Evolutionary conservation across 2,888 invertebrate species (phyloP).

Genomic region (Melanotus villosus): DNA sequence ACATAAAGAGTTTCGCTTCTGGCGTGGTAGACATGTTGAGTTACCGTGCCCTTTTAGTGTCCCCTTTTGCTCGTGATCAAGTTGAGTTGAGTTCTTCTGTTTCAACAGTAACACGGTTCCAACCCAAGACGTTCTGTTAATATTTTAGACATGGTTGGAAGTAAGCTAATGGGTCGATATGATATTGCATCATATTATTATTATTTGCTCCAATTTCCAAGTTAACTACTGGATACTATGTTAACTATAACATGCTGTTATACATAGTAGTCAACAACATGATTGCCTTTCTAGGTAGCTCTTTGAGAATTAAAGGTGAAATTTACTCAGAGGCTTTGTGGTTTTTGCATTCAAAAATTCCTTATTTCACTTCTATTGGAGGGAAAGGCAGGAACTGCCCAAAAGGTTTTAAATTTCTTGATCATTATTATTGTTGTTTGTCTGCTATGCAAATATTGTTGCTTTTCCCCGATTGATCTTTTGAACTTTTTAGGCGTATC

Average conservation of each 20-base stretch:
- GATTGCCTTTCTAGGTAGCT: background rate
- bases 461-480: background rate
- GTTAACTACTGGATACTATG: background rate
- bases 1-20: too few species aligned
- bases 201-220: background rate
- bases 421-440: background rate
- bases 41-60: too few species aligned
- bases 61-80: too few species aligned
- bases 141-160: background rate
- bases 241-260: background rate
- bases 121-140: too few species aligned
- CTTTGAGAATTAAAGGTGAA: background rate
- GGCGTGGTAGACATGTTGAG: too few species aligned
- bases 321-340: background rate
- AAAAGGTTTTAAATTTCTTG: background rate
- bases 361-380: background rate
- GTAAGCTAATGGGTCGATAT: background rate
- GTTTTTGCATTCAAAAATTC: background rate
- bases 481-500: background rate
- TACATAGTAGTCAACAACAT: background rate
- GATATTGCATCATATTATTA: background rate
- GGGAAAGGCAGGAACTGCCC: background rate
- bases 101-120: too few species aligned
- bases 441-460: background rate
- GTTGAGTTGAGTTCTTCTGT: too few species aligned